Conservation (phyloP, 2,113 vertebrate genomes). For the Ameiurus melas region DNA sequence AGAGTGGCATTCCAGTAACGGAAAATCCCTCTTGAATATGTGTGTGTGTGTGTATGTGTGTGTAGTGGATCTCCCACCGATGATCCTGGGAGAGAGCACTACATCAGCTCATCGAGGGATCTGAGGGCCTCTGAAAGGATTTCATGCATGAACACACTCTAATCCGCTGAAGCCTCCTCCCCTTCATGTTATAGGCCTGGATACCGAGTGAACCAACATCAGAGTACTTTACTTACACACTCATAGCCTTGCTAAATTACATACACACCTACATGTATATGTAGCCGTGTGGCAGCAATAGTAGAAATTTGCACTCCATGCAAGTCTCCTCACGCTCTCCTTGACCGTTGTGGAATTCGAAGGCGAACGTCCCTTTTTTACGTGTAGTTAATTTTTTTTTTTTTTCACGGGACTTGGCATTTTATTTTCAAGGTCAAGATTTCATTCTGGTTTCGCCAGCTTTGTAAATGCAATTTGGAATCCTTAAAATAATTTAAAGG, state of each 20-base stretch:
- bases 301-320: background rate
- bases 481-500: background rate
- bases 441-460: background rate
- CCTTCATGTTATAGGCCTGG: constrained; percentile 30
- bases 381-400: background rate
- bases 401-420: background rate
- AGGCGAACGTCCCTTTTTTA: background rate
- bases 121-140: constrained; percentile 60
- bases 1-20: constrained; percentile 52
- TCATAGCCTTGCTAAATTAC: background rate
- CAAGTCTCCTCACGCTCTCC: background rate
- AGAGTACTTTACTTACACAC: background rate
- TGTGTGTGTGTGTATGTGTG: constrained; percentile 35
- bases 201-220: constrained; percentile 20
- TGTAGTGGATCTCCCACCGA: constrained; percentile 35
- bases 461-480: background rate
- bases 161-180: constrained; percentile 42
- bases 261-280: background rate
- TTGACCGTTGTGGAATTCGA: background rate
- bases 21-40: constrained; percentile 45
- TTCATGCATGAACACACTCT: constrained; percentile 63
- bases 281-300: background rate
- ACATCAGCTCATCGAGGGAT: constrained; percentile 59
- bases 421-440: background rate
- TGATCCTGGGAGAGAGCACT: constrained; percentile 63